Evolutionary conservation across 2,113 vertebrate species (phyloP).

Genomic region (Dryoscopus gambensis): DNA sequence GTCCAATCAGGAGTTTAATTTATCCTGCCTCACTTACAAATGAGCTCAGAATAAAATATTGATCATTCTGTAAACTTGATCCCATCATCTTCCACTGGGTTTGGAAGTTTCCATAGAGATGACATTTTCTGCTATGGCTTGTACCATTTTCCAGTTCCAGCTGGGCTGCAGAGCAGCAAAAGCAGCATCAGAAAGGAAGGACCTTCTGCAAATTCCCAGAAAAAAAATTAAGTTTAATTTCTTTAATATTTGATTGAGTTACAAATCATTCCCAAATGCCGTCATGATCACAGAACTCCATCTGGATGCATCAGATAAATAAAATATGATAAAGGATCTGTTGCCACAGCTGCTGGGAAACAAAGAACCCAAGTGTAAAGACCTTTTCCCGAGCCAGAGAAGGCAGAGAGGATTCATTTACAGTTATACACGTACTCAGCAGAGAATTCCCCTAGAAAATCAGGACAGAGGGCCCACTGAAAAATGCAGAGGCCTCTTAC

Average conservation of each 20-base stretch:
- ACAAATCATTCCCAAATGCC: neutral
- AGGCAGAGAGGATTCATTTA: neutral
- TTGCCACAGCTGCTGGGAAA: neutral
- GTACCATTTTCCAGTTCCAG: neutral
- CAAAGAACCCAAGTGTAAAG: neutral
- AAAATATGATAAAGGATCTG: neutral
- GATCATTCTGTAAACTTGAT: neutral
- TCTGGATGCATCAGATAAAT: neutral
- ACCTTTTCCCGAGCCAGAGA: neutral
- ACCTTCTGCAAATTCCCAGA: neutral
- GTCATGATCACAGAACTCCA: neutral
- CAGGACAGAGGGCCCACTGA: neutral
- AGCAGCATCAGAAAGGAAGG: neutral
- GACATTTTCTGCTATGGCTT: neutral
- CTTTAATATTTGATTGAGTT: neutral
- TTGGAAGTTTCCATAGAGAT: slow-evolving; percentile 19
- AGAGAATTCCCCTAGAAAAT: neutral
- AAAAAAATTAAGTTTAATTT: neutral
- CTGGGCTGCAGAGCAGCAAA: neutral
- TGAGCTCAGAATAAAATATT: neutral
- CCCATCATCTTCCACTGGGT: neutral
- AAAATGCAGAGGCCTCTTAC: neutral
- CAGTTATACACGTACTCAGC: neutral
- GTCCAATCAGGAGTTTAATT: neutral
- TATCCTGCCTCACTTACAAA: neutral